Conservation (phyloP, 2,797 vertebrate genomes). For the Limnodromus scolopaceus region DNA sequence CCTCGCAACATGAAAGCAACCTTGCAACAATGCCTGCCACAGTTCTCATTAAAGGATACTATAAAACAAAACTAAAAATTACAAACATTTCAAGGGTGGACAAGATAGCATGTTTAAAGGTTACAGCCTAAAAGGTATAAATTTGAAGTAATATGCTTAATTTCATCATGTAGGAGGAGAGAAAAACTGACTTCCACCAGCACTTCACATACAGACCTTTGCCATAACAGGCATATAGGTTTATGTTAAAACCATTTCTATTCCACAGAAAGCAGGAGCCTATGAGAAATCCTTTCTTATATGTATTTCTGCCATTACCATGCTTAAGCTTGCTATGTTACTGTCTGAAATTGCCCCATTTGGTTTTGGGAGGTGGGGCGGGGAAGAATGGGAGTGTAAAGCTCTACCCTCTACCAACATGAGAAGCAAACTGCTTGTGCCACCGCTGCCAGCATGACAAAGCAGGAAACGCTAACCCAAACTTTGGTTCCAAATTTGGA, state of each 20-base stretch:
- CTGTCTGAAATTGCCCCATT: not conserved
- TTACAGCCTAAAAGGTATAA: not conserved
- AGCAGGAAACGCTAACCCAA: constrained; percentile 26
- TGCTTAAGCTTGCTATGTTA: not conserved
- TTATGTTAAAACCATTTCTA: not conserved
- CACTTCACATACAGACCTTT: not conserved
- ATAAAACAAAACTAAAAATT: not conserved
- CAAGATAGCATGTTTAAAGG: not conserved
- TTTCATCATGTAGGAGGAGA: not conserved
- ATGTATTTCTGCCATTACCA: not conserved
- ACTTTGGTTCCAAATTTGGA: constrained; percentile 50
- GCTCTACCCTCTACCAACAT: not conserved
- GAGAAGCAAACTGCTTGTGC: not conserved
- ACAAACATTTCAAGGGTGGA: not conserved
- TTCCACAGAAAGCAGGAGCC: not conserved
- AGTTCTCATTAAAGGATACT: not conserved
- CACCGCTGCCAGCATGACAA: not conserved
- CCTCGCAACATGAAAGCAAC: not conserved
- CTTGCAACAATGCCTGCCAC: not conserved
- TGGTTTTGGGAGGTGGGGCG: not conserved
- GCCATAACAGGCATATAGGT: not conserved
- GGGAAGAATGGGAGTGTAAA: not conserved
- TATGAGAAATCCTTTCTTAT: not conserved
- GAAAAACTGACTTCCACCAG: not conserved
- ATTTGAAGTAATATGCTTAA: not conserved